Conservation (phyloP, 2,113 vertebrate species). For the Dicrurus megarhynchus region DNA sequence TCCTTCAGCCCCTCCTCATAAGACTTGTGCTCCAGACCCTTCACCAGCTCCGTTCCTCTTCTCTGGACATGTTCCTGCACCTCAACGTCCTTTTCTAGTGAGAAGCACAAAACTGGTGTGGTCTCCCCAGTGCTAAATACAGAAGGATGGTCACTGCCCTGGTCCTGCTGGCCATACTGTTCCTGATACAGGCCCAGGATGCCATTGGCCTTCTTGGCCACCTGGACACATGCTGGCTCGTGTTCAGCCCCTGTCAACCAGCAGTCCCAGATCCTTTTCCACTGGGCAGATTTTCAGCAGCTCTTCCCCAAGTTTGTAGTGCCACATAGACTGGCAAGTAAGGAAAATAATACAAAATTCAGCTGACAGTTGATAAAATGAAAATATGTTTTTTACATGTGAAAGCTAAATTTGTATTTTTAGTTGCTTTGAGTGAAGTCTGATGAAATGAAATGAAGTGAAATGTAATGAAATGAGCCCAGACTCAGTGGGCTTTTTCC, state of each 20-base stretch:
- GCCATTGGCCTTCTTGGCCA: not conserved
- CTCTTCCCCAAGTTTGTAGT: not conserved
- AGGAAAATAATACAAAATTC: not conserved
- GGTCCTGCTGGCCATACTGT: not conserved
- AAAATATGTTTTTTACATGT: not conserved
- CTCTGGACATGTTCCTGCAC: not conserved
- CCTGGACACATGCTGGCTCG: not conserved
- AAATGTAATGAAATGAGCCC: not conserved
- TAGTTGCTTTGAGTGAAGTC: not conserved
- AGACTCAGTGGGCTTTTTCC: not conserved
- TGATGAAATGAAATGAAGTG: constrained; percentile 9
- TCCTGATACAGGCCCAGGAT: not conserved
- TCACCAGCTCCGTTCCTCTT: not conserved
- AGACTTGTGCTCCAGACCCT: not conserved
- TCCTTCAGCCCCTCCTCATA: not conserved
- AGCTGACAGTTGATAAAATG: not conserved
- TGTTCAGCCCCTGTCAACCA: too few relatives aligned
- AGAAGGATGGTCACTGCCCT: not conserved
- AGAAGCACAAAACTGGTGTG: not conserved
- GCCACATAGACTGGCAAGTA: not conserved
- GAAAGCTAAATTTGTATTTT: constrained; percentile 6
- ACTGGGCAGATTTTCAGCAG: not conserved
- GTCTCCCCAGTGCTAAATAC: too few relatives aligned
- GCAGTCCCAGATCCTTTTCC: not conserved
- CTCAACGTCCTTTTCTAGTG: not conserved